Percentiles rank a stretch among this genome's conserved stretches.
Evolutionary conservation across 2,113 vertebrate genomes (phyloP).

Genomic region (Haplochromis burtoni): DNA sequence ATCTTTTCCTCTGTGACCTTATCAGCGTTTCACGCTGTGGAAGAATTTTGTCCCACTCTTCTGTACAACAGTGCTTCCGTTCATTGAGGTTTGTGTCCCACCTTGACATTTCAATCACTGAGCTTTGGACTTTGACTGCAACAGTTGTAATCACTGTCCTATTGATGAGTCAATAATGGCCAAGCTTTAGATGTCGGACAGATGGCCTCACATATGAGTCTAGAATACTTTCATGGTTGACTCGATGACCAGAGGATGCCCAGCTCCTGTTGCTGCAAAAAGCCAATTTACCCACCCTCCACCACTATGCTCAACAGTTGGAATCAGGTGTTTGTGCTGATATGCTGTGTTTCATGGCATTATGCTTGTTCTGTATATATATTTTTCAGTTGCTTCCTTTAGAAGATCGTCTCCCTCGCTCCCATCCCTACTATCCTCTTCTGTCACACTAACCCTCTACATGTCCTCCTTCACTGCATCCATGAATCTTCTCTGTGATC

Average conservation of each 20-base stretch:
- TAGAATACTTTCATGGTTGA: neutral
- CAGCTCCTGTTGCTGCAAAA: neutral
- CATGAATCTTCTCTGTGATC: neutral
- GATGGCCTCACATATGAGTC: neutral
- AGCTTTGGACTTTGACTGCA: neutral
- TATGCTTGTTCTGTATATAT: neutral
- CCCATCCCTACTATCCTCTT: neutral
- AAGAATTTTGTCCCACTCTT: neutral
- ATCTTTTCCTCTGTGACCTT: neutral
- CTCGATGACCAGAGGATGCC: neutral
- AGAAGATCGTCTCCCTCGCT: neutral
- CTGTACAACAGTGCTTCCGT: neutral
- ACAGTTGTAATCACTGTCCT: neutral
- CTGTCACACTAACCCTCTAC: neutral
- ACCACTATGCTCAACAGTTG: neutral
- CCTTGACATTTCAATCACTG: neutral
- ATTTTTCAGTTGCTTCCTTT: neutral
- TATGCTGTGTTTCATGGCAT: neutral
- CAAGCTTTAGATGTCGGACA: neutral
- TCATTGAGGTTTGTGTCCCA: neutral
- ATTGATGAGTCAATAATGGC: neutral
- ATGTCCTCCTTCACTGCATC: neutral
- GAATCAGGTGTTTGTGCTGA: neutral
- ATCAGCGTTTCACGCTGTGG: neutral
- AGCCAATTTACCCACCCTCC: neutral